These are phyloP conservation scores for Tetragonula carbonaria DNA, from an alignment of 2,888 invertebrate genomes.

Conservation along the genomic window DNA sequence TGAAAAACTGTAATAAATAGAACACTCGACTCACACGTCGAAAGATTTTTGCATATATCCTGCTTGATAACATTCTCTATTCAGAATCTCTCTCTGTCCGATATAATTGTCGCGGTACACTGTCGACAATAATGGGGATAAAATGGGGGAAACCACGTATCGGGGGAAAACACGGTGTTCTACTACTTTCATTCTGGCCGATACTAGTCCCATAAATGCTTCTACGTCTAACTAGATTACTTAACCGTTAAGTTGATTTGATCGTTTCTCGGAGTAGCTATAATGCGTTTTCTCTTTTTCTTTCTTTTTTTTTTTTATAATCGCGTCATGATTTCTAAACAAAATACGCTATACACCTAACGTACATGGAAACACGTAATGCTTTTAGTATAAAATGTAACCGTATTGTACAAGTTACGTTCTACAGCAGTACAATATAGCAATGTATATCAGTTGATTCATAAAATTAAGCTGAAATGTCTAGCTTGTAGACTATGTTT, in stretches of 20 bases:
- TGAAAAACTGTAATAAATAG: not conserved
- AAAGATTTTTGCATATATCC: not conserved
- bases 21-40: not conserved
- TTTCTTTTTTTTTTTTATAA: not conserved
- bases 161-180: not conserved
- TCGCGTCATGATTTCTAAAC: not conserved
- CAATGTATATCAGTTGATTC: not conserved
- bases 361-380: constrained; percentile 27
- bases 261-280: not conserved
- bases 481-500: not conserved
- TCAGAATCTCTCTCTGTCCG: not conserved
- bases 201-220: constrained; percentile 27
- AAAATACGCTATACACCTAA: constrained; percentile 5
- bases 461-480: not conserved
- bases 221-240: constrained; percentile 18
- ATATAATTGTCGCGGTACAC: not conserved
- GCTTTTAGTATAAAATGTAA: constrained; percentile 14
- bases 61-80: not conserved
- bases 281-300: too few relatives aligned
- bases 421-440: not conserved
- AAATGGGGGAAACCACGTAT: not conserved
- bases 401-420: not conserved
- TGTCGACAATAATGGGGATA: not conserved
- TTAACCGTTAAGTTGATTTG: constrained; percentile 8
- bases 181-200: constrained; percentile 22